These are phyloP conservation scores for Sisor rabdophorus DNA, from an alignment of 2,113 vertebrate genomes.

Conservation along the genomic window DNA sequence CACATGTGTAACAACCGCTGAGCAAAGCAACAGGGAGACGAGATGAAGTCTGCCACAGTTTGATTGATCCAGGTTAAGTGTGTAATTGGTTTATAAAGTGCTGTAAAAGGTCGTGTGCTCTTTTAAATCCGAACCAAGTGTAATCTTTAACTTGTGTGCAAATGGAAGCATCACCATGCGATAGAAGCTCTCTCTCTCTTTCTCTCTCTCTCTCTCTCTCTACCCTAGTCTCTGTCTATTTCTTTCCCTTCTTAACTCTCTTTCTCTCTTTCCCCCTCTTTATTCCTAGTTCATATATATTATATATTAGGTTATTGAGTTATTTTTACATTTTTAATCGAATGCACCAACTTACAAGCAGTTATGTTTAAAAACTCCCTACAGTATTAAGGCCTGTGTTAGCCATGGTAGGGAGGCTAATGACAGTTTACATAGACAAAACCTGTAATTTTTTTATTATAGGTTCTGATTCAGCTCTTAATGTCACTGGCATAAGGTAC, in stretches of 20 bases:
- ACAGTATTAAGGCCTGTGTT: not conserved
- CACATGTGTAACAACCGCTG: constrained; percentile 1
- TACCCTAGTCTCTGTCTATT: too few relatives aligned
- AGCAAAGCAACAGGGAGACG: constrained; percentile 4
- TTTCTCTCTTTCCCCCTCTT: too few relatives aligned
- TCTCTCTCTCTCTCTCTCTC: too few relatives aligned
- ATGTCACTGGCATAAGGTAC: not conserved
- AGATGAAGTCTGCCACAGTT: constrained; percentile 19
- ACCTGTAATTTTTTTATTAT: not conserved
- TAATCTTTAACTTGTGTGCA: not conserved
- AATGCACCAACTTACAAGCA: not conserved
- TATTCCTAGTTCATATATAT: too few relatives aligned
- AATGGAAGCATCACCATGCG: not conserved
- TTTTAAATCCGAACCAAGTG: not conserved
- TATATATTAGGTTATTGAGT: too few relatives aligned
- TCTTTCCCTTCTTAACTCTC: too few relatives aligned
- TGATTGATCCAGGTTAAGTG: constrained; percentile 32
- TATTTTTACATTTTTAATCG: too few relatives aligned
- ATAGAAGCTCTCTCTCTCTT: too few relatives aligned
- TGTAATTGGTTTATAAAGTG: constrained; percentile 1
- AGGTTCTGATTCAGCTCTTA: not conserved
- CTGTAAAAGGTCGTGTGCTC: not conserved
- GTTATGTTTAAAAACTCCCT: not conserved
- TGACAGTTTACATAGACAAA: not conserved
- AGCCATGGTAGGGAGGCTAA: not conserved